Percentiles rank a stretch among this genome's conserved stretches.
Conservation (phyloP, 2,888 invertebrate genomes). For the Cybosia mesomella region DNA sequence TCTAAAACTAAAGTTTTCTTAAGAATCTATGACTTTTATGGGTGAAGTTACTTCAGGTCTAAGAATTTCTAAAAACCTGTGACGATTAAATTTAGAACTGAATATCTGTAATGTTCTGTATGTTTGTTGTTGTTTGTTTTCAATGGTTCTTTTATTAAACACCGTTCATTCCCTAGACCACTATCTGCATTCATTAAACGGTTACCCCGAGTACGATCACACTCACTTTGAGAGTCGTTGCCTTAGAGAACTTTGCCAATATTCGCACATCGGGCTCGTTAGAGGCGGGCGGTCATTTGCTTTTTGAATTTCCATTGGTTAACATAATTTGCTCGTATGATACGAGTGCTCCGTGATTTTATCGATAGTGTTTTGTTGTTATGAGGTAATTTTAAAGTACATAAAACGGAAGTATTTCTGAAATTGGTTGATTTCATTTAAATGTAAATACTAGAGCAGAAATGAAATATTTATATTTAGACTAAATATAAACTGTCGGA, state of each 20-base stretch:
- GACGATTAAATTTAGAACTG: neutral
- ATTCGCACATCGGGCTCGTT: constrained; percentile 58
- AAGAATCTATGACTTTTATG: too few species aligned
- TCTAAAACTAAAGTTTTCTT: too few species aligned
- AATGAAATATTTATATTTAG: neutral
- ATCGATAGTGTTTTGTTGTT: constrained; percentile 34
- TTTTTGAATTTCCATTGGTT: constrained; percentile 60
- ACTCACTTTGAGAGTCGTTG: constrained; percentile 44
- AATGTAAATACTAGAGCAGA: neutral
- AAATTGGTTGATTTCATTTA: too few species aligned
- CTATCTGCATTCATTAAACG: constrained; percentile 41
- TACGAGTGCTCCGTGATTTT: constrained; percentile 43
- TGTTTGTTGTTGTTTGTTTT: constrained; percentile 30
- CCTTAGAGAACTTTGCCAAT: constrained; percentile 50
- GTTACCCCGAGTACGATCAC: constrained; percentile 25
- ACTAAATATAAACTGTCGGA: too few species aligned
- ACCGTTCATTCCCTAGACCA: constrained; percentile 14
- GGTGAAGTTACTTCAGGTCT: neutral
- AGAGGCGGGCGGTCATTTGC: constrained; percentile 60
- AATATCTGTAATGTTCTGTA: constrained; percentile 22
- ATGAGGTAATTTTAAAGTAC: constrained; percentile 6
- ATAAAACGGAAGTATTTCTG: neutral
- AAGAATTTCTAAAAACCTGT: neutral
- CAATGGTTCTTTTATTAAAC: constrained; percentile 30
- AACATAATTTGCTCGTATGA: constrained; percentile 50